Base-by-base conservation (phyloP, 2,113 vertebrate genomes). In the Scalopus aquaticus region DNA sequence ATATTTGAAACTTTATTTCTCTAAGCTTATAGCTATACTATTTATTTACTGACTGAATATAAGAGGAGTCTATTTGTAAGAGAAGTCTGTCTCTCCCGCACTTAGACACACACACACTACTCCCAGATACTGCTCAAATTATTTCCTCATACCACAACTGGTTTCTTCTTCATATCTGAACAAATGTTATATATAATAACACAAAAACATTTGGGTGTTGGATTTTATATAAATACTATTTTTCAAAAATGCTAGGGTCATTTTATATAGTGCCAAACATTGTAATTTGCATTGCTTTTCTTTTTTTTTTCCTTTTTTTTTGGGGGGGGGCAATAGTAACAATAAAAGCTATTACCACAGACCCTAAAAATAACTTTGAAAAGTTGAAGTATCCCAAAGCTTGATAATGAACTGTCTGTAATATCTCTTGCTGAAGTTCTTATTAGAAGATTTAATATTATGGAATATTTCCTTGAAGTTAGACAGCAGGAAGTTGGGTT, bases 151-250 rank as follows among this genome's bases (percentile, higher is more conserved):
- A 5, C 3, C 56, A 67, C 39, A 93, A 37, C 77, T 95, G n/a
- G n/a, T 51, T 78, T 91, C 70, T 88, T 19, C n/a, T 88, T 72
- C 22, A 39, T 82, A 89, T 93, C 42, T 82, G 51, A 85, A 86
- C 30, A 79, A 42, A 26, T 69, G 62, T 80, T 28, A 64, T 74
- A 84, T 28, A 64, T 74, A 84, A 69, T 17, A 77, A 44, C 19
- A 46, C 17, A 88, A 54, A 96, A 56, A 49, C 30, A 89, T 49
- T 81, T 49, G 58, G 42, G 56, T 77, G 39, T 88, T 88, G 3
- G 37, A 67, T 93, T 90, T 84, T 88, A 60, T 69, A 11, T 72
- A 79, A 83, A 58, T 32, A 44, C 12, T 67, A 19, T 73, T 83
- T 92, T 74, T 56, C 91, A 69, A 84, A 69, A 91, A 80, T 94